Percentiles rank a stretch among this genome's conserved stretches.
Evolutionary conservation across 2,888 invertebrate species (phyloP).

Genomic region (Strigamia maritima): DNA sequence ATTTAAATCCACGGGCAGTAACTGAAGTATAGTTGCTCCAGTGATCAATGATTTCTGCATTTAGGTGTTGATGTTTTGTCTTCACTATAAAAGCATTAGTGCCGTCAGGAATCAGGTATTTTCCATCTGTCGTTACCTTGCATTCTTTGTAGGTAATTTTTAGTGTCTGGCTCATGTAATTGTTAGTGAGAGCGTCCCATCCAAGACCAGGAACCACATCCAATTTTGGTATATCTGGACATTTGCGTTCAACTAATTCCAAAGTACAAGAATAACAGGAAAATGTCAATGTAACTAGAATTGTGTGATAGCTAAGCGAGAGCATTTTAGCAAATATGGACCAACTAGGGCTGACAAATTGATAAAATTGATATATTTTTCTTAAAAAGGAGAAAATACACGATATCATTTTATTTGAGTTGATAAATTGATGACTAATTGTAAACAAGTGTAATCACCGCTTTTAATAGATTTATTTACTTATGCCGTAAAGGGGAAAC

Average conservation of each 20-base stretch:
- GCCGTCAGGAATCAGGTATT: neutral
- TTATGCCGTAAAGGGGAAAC: too few relatives aligned
- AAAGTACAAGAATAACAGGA: neutral
- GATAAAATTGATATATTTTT: too few relatives aligned
- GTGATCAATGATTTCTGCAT: neutral
- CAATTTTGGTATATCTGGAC: neutral
- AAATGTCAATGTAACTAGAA: neutral
- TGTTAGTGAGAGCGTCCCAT: neutral
- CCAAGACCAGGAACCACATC: slow-evolving; percentile 1
- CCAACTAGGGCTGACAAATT: neutral
- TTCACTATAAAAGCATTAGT: neutral
- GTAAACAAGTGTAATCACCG: too few relatives aligned
- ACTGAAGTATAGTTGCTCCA: neutral
- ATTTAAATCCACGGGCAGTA: neutral
- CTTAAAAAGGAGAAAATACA: too few relatives aligned
- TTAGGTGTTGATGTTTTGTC: neutral
- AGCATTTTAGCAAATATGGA: neutral
- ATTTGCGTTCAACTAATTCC: neutral
- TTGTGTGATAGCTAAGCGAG: neutral
- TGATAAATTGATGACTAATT: too few relatives aligned
- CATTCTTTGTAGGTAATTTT: neutral
- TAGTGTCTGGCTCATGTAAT: neutral
- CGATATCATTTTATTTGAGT: too few relatives aligned
- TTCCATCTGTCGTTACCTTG: slow-evolving; percentile 2
- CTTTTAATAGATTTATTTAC: too few relatives aligned